These are phyloP conservation scores for Aleiodes leptofemur DNA, from an alignment of 2,888 invertebrate species.

Conservation along the genomic window DNA sequence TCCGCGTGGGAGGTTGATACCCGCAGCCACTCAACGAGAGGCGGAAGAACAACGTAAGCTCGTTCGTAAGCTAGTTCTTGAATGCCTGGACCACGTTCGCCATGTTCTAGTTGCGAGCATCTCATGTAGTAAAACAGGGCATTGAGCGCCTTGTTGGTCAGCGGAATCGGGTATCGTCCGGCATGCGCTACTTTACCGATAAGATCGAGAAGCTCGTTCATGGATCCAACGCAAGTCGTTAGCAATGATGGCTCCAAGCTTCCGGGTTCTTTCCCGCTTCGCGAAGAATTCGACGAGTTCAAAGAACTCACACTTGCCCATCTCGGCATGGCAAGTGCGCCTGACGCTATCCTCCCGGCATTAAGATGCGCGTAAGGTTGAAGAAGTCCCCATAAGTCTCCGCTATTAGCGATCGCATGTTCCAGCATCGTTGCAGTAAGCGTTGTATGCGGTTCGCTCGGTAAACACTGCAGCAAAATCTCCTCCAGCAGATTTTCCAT, in stretches of 20 bases:
- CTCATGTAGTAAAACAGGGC: constrained; percentile 94
- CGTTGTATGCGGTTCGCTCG: constrained; percentile 79
- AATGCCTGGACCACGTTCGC: constrained; percentile 77
- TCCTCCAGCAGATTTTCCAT: constrained; percentile 93
- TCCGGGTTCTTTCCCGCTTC: constrained; percentile 75
- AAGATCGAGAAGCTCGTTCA: constrained; percentile 86
- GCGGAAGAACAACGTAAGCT: constrained; percentile 91
- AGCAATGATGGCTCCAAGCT: constrained; percentile 82
- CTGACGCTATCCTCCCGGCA: constrained; percentile 91
- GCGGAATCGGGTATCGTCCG: constrained; percentile 76
- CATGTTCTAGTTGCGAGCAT: constrained; percentile 89
- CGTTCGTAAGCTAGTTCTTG: constrained; percentile 90
- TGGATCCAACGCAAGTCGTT: constrained; percentile 92
- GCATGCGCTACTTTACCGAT: constrained; percentile 79
- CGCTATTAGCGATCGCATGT: constrained; percentile 89
- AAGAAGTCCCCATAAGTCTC: constrained; percentile 92
- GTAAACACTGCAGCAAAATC: constrained; percentile 84
- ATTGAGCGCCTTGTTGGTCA: constrained; percentile 84
- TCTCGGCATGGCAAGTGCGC: constrained; percentile 88
- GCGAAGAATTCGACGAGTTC: constrained; percentile 77
- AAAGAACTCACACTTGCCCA: constrained; percentile 86
- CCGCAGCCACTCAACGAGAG: constrained; percentile 93
- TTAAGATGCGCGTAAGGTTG: constrained; percentile 95
- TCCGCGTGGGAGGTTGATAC: constrained; percentile 90
- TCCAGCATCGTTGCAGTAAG: constrained; percentile 89